Evolutionary conservation across 2,113 vertebrate genomes (phyloP).

Genomic region (Okapia johnstoni): DNA sequence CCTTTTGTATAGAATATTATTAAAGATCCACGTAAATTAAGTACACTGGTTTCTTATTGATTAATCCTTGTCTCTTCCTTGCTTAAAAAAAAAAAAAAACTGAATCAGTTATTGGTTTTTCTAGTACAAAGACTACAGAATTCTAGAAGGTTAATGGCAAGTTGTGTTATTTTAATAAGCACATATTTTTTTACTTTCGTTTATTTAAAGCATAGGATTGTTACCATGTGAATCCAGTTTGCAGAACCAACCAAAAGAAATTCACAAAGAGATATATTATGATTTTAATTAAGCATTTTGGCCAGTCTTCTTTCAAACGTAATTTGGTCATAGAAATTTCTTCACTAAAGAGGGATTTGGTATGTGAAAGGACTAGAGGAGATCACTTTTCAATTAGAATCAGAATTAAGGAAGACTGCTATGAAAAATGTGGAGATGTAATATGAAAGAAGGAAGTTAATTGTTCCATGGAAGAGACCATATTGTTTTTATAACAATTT

Average conservation of each 20-base stretch:
- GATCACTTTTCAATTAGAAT: neutral
- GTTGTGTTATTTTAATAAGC: neutral
- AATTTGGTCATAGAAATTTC: neutral
- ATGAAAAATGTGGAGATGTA: neutral
- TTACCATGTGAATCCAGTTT: neutral
- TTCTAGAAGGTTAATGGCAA: neutral
- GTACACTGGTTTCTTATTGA: neutral
- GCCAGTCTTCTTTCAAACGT: neutral
- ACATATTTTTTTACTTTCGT: neutral
- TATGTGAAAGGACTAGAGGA: neutral
- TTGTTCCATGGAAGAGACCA: neutral
- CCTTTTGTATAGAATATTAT: neutral
- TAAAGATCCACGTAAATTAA: neutral
- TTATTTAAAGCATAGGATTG: neutral
- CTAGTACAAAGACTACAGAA: neutral
- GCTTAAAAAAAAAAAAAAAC: neutral
- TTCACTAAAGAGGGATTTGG: neutral
- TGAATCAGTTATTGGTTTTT: neutral
- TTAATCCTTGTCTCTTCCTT: neutral
- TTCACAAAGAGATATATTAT: neutral
- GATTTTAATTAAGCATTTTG: constrained; percentile 5
- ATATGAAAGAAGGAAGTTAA: neutral
- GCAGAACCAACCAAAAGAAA: neutral
- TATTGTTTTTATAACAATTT: neutral
- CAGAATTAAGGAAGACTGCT: neutral